A percentile compares a stretch with the other conserved stretches of the same genome.
These are phyloP conservation scores for Sipha maydis DNA, from an alignment of 2,888 invertebrate genomes.

Conservation along the genomic window DNA sequence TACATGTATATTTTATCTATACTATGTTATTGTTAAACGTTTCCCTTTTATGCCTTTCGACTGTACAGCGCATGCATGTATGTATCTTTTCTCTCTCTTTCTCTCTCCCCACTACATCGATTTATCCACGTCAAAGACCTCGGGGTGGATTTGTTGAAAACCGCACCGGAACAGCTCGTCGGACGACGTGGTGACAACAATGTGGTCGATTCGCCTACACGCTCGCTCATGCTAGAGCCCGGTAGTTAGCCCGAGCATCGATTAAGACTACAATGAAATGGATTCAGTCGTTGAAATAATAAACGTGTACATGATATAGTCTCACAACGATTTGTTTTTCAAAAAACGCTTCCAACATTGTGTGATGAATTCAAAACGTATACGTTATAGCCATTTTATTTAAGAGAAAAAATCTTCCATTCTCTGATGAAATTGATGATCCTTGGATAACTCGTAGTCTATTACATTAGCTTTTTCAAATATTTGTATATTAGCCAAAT, in stretches of 20 bases:
- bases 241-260: neutral
- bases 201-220: neutral
- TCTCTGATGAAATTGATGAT: too few relatives aligned
- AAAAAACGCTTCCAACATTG: too few relatives aligned
- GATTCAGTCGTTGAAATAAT: neutral
- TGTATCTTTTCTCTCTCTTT: neutral
- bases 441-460: too few relatives aligned
- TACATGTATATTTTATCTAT: neutral
- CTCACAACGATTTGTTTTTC: too few relatives aligned
- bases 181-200: neutral
- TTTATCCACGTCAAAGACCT: conserved; percentile 37
- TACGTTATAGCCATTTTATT: too few relatives aligned
- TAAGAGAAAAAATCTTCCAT: too few relatives aligned
- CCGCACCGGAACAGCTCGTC: neutral
- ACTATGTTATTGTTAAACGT: conserved; percentile 29
- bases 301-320: neutral
- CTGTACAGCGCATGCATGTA: neutral
- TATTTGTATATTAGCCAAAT: too few relatives aligned
- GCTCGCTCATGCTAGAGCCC: too few relatives aligned
- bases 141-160: conserved; percentile 3
- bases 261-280: neutral
- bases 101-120: neutral
- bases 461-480: too few relatives aligned
- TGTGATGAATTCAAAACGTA: too few relatives aligned
- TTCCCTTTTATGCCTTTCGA: conserved; percentile 22